Evolutionary conservation across 2,888 invertebrate species (phyloP).

Genomic region (Teinopalpus imperialis): DNA sequence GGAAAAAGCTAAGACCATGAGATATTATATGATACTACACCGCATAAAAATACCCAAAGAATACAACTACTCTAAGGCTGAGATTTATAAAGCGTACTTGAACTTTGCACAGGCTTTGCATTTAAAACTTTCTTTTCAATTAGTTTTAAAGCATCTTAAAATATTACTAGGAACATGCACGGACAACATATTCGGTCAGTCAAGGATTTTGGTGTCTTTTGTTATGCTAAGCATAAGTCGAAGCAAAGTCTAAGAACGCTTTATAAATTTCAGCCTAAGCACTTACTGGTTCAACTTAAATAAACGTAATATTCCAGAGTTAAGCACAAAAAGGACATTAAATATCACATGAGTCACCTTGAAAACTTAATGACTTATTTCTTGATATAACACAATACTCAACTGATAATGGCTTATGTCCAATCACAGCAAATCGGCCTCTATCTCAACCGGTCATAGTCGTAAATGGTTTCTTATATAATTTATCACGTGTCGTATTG

Average conservation of each 20-base stretch:
- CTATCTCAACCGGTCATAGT: neutral
- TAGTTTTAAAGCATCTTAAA: too few species aligned
- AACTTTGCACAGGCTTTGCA: too few species aligned
- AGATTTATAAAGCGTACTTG: too few species aligned
- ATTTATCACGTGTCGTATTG: conserved; percentile 9
- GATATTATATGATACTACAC: too few species aligned
- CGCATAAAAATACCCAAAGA: conserved; percentile 2
- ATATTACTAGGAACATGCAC: too few species aligned
- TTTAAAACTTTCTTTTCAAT: too few species aligned
- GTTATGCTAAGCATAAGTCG: too few species aligned
- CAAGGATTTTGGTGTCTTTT: too few species aligned
- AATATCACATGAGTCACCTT: conserved; percentile 24
- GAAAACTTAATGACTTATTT: conserved; percentile 24
- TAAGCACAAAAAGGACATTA: conserved; percentile 10
- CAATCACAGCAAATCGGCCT: neutral
- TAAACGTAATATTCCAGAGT: conserved; percentile 2
- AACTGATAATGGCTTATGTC: conserved; percentile 10
- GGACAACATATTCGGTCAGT: too few species aligned
- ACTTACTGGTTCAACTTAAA: conserved; percentile 2
- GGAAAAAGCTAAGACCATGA: too few species aligned
- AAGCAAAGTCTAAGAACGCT: too few species aligned
- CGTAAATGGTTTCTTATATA: neutral
- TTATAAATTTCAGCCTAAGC: too few species aligned
- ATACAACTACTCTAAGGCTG: neutral
- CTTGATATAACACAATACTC: conserved; percentile 18